Evolutionary conservation across 2,113 vertebrate genomes (phyloP).

Genomic region (Pitta sordida): DNA sequence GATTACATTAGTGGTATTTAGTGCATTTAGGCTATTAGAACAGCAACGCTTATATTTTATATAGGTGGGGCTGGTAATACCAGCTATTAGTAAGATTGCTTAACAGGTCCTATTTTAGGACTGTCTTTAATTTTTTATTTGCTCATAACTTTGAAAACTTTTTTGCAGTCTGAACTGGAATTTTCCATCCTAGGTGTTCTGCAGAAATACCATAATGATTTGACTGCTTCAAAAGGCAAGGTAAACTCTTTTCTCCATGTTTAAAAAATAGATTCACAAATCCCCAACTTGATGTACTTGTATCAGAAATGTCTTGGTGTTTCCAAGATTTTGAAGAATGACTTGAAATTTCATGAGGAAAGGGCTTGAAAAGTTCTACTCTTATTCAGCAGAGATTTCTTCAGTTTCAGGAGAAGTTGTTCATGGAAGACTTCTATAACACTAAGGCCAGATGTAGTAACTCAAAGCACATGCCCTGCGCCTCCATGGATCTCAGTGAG

Average conservation of each 20-base stretch:
- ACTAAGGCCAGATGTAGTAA: neutral
- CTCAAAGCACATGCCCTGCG: neutral
- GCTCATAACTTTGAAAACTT: neutral
- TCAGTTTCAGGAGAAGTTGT: neutral
- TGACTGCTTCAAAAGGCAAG: neutral
- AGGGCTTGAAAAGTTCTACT: neutral
- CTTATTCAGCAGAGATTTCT: neutral
- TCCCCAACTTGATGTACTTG: neutral
- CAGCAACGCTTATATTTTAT: constrained; percentile 39
- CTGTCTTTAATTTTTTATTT: neutral
- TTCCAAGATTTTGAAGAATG: neutral
- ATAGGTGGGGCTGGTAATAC: constrained; percentile 34
- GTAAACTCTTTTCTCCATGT: neutral
- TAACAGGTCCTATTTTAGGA: constrained; percentile 40
- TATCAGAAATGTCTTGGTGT: neutral
- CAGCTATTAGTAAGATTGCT: constrained; percentile 32
- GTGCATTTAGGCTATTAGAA: constrained; percentile 43
- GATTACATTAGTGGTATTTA: constrained; percentile 22
- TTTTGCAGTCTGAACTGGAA: neutral
- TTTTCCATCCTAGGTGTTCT: neutral
- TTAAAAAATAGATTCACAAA: neutral
- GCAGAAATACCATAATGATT: neutral
- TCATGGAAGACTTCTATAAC: neutral
- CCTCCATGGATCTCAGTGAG: neutral
- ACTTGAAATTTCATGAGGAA: neutral